Evolutionary conservation across 2,113 vertebrate species (phyloP).

Genomic region (Carlito syrichta): DNA sequence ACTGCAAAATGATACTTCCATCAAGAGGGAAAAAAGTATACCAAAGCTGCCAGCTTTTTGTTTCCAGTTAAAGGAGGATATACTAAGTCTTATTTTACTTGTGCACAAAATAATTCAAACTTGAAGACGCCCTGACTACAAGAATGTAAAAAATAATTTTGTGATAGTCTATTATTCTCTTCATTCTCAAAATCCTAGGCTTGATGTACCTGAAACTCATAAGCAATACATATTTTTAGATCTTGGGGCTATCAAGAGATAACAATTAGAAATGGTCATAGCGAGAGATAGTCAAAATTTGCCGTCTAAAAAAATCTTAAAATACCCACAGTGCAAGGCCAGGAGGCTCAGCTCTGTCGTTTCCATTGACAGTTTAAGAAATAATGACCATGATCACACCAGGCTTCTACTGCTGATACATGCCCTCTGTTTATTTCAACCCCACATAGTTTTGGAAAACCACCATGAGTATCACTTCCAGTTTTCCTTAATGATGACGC

Average conservation of each 20-base stretch:
- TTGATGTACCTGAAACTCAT: background rate
- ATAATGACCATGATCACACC: no score
- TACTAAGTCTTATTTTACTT: constrained; percentile 36
- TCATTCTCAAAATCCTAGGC: background rate
- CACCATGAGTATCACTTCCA: no score
- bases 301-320: no score
- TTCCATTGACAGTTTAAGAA: background rate
- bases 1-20: background rate
- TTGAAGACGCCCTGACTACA: background rate
- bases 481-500: no score
- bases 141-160: constrained; percentile 27
- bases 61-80: background rate
- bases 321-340: background rate
- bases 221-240: background rate
- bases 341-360: background rate
- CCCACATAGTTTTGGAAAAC: no score
- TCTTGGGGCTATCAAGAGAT: background rate
- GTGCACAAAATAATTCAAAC: constrained; percentile 1
- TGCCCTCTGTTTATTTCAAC: no score
- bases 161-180: background rate
- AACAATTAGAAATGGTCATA: background rate
- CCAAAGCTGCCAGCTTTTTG: background rate
- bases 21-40: background rate
- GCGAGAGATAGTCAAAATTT: background rate
- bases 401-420: no score